phyloP scores from a whole-genome alignment of 2,113 vertebrate genomes.

The Azemiops feae region DNA sequence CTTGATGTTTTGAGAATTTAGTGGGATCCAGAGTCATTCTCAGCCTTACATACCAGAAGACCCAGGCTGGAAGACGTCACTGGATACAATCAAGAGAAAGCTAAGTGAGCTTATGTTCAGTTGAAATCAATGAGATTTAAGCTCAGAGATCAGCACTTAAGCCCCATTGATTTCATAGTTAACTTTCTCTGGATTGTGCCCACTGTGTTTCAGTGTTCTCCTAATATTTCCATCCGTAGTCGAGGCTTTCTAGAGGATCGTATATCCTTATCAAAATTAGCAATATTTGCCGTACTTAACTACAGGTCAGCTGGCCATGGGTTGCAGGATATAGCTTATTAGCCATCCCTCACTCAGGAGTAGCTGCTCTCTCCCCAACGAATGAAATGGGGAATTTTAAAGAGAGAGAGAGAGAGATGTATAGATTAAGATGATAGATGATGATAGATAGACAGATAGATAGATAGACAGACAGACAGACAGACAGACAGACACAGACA shows the following conservation, averaged over 20 bases:
- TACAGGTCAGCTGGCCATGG: neutral
- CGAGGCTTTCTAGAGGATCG: neutral
- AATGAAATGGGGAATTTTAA: neutral
- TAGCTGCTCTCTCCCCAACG: too few species aligned
- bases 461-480: too few species aligned
- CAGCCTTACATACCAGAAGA: conserved; percentile 7
- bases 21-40: neutral
- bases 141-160: neutral
- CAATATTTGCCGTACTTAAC: neutral
- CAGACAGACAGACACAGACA: too few species aligned
- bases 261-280: neutral
- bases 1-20: conserved; percentile 4
- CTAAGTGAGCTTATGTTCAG: conserved; percentile 4
- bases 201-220: neutral
- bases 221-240: neutral
- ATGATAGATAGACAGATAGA: too few species aligned
- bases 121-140: conserved; percentile 19
- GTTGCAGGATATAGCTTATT: neutral
- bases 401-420: neutral
- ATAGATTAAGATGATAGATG: too few species aligned
- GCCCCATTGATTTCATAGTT: conserved; percentile 17
- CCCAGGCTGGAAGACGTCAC: neutral
- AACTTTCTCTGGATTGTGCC: conserved; percentile 25
- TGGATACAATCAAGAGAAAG: conserved; percentile 26
- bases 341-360: neutral